These are phyloP conservation scores for Bothrops jararaca DNA, from an alignment of 2,113 vertebrate genomes.

Conservation along the genomic window DNA sequence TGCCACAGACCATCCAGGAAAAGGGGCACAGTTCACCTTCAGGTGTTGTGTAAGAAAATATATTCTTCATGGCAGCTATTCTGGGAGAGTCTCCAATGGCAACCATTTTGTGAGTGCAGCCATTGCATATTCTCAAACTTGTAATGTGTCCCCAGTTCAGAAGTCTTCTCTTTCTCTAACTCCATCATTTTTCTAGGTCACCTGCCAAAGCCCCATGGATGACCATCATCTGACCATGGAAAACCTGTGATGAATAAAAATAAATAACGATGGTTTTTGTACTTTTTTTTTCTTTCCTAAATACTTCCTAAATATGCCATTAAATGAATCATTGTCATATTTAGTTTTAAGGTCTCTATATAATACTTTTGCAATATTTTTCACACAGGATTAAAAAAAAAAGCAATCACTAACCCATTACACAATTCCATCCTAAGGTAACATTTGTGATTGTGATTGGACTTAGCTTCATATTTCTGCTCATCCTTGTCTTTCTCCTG, in stretches of 20 bases:
- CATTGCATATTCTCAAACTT: neutral
- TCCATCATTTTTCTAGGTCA: neutral
- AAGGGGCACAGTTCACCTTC: too few relatives aligned
- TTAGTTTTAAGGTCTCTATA: too few relatives aligned
- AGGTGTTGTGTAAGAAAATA: too few relatives aligned
- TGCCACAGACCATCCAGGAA: too few relatives aligned
- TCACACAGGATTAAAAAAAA: neutral
- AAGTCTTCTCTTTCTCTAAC: neutral
- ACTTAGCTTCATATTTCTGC: neutral
- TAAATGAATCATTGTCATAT: neutral
- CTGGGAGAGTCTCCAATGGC: neutral
- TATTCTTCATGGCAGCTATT: neutral
- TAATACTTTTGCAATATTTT: neutral
- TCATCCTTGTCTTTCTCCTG: neutral
- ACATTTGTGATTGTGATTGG: neutral
- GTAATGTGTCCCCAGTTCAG: neutral
- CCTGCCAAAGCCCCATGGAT: neutral
- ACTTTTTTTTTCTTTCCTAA: too few relatives aligned
- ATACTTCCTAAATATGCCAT: neutral
- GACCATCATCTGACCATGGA: too few relatives aligned
- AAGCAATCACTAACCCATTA: neutral
- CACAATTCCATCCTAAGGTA: neutral
- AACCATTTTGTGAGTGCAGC: neutral
- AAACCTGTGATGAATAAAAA: too few relatives aligned
- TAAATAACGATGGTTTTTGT: too few relatives aligned